Conservation (phyloP, 2,888 invertebrate species). For the Anthrax anthrax region DNA sequence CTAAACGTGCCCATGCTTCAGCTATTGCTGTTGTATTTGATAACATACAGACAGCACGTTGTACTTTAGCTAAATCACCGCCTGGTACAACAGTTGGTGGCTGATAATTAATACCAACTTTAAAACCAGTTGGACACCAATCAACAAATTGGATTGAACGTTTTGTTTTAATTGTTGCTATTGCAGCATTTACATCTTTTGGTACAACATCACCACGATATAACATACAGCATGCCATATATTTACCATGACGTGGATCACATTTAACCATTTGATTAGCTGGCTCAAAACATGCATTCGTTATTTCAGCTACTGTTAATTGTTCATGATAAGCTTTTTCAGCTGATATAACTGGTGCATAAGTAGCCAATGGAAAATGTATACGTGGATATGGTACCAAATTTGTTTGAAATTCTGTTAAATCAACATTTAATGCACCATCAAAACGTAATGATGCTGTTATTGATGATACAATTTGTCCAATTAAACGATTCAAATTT, state of each 20-base stretch:
- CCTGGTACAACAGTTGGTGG: conserved; percentile 84
- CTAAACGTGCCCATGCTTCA: conserved; percentile 88
- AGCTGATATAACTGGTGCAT: conserved; percentile 82
- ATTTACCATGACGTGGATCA: conserved; percentile 79
- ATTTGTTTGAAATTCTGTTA: conserved; percentile 89
- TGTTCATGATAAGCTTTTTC: conserved; percentile 91
- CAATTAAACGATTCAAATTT: conserved; percentile 75
- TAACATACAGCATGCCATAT: conserved; percentile 90
- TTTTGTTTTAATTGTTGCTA: conserved; percentile 90
- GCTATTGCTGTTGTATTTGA: conserved; percentile 94
- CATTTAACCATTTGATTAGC: conserved; percentile 91
- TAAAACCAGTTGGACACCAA: conserved; percentile 74
- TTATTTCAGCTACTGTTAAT: conserved; percentile 79
- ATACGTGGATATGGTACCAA: conserved; percentile 90
- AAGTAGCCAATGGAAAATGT: conserved; percentile 84
- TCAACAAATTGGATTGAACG: conserved; percentile 79
- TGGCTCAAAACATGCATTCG: conserved; percentile 89
- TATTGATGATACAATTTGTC: conserved; percentile 82
- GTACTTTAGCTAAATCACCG: conserved; percentile 83
- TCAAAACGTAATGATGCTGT: conserved; percentile 86
- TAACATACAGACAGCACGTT: conserved; percentile 92
- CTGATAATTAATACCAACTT: conserved; percentile 79
- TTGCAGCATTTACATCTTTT: conserved; percentile 85
- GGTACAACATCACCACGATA: conserved; percentile 89
- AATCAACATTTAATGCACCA: conserved; percentile 82